Percentiles rank a stretch among this genome's conserved stretches.
Conservation (phyloP, 2,888 invertebrate species). For the Macropis europaea region DNA sequence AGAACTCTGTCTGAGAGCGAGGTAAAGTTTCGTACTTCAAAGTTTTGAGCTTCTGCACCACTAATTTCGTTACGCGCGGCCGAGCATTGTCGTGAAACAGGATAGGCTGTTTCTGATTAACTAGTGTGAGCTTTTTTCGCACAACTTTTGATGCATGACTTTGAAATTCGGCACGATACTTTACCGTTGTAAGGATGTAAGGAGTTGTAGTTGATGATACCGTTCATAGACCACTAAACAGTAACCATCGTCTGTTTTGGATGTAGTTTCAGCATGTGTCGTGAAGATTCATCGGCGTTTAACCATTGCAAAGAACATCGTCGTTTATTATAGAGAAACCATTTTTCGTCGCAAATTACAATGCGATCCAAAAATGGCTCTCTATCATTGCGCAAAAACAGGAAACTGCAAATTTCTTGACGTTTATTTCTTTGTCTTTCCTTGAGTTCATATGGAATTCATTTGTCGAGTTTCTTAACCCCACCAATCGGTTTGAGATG, state of each 20-base stretch:
- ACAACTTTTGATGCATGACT: background rate
- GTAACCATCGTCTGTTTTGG: constrained; percentile 8
- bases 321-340: constrained; percentile 20
- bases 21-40: background rate
- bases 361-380: background rate
- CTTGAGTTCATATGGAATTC: no score
- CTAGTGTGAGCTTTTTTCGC: background rate
- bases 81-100: no score
- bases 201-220: background rate
- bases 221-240: background rate
- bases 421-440: no score
- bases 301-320: no score
- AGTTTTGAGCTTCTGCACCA: no score
- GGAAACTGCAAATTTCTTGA: no score
- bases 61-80: no score
- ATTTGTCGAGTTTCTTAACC: no score
- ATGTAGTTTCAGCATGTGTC: constrained; percentile 7
- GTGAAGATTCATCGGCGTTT: no score
- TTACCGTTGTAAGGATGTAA: background rate
- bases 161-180: background rate
- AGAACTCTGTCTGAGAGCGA: background rate
- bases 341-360: constrained; percentile 23
- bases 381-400: no score
- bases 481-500: no score
- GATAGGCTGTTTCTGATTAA: no score